Conservation (phyloP, 1,140 invertebrate genomes). For the Tetramorium parvispinum region DNA sequence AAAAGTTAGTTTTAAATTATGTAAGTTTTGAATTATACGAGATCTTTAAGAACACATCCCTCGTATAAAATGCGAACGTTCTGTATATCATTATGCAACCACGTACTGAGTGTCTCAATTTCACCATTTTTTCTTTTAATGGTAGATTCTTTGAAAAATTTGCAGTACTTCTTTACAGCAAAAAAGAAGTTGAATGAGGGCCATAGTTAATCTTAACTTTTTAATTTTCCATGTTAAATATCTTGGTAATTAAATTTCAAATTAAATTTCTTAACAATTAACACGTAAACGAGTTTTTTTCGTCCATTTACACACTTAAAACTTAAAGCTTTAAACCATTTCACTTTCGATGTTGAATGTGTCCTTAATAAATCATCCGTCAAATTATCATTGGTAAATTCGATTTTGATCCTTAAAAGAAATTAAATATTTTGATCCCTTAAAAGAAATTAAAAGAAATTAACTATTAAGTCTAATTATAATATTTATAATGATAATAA, state of each 20-base stretch:
- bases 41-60: conserved; percentile 20
- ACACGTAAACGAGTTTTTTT: conserved; percentile 42
- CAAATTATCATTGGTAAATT: not conserved
- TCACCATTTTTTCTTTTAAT: not conserved
- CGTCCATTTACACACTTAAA: not conserved
- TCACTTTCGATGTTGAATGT: not conserved
- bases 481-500: not conserved
- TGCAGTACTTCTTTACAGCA: not conserved
- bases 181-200: not conserved
- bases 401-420: not conserved
- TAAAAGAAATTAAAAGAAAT: not conserved
- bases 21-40: conserved; percentile 32
- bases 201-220: conserved; percentile 37
- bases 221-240: conserved; percentile 51
- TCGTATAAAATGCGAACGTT: conserved; percentile 24
- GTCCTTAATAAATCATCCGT: not conserved
- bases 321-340: not conserved
- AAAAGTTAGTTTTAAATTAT: conserved; percentile 38
- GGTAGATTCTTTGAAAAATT: conserved; percentile 35
- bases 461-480: too few species aligned
- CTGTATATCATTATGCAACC: conserved; percentile 18
- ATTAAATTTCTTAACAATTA: conserved; percentile 43
- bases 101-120: conserved; percentile 14
- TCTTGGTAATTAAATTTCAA: conserved; percentile 33
- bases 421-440: not conserved